Percentiles rank a stretch among this genome's conserved stretches.
Conservation (phyloP, 2,888 invertebrate species). For the Baccha elongata region DNA sequence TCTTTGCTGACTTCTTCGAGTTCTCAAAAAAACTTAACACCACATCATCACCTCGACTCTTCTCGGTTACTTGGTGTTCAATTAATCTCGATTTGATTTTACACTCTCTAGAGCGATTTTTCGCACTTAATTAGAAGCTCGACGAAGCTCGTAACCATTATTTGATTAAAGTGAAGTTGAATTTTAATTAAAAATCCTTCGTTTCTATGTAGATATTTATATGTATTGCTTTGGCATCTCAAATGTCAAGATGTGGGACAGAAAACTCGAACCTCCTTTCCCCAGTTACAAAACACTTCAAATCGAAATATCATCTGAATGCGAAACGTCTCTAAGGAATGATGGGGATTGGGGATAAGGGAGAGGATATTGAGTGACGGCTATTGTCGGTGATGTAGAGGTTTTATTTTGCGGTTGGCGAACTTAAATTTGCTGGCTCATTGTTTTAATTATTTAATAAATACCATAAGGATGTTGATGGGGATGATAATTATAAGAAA, state of each 20-base stretch:
- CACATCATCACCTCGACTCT: constrained; percentile 18
- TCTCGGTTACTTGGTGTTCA: constrained; percentile 67
- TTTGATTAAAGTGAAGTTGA: constrained; percentile 82
- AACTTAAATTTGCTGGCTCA: constrained; percentile 70
- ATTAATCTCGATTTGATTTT: constrained; percentile 82
- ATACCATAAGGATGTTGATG: constrained; percentile 25
- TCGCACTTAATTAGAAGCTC: constrained; percentile 82
- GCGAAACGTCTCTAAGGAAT: constrained; percentile 13
- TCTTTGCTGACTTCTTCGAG: constrained; percentile 29
- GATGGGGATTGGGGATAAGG: neutral
- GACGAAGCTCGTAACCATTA: constrained; percentile 78
- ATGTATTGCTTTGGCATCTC: constrained; percentile 49
- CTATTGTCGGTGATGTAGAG: constrained; percentile 6
- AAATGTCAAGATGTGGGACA: constrained; percentile 32
- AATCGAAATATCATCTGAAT: constrained; percentile 72
- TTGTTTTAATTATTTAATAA: constrained; percentile 72
- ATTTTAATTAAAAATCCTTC: constrained; percentile 82
- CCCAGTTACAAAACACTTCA: constrained; percentile 69
- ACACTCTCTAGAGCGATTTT: constrained; percentile 81
- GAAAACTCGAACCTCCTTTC: constrained; percentile 17
- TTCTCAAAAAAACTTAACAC: neutral
- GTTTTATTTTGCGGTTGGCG: constrained; percentile 52
- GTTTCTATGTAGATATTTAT: constrained; percentile 1
- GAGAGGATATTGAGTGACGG: constrained; percentile 17
- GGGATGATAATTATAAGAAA: neutral